Percentiles rank a stretch among this genome's conserved stretches.
These are phyloP conservation scores for Lycocorax pyrrhopterus DNA, from an alignment of 2,113 vertebrate species.

Conservation along the genomic window DNA sequence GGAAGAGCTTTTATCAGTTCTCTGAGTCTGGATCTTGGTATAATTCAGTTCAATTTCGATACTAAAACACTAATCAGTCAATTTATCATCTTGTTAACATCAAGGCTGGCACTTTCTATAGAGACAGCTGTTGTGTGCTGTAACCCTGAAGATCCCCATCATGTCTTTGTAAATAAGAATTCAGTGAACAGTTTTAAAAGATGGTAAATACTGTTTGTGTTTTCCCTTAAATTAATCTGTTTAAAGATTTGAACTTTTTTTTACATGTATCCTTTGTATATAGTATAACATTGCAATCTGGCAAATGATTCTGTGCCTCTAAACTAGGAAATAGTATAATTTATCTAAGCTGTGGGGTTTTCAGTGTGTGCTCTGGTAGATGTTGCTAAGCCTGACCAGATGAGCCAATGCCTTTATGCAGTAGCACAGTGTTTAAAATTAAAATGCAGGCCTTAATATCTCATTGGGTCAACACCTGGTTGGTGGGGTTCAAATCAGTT, in stretches of 20 bases:
- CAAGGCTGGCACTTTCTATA: background rate
- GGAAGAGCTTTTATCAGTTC: background rate
- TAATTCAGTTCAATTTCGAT: background rate
- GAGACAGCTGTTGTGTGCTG: background rate
- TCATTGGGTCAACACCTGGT: background rate
- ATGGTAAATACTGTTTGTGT: background rate
- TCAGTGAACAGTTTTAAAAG: background rate
- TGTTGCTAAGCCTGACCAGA: background rate
- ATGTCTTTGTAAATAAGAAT: constrained; percentile 1
- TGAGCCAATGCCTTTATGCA: background rate
- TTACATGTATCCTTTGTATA: background rate
- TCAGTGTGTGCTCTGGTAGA: background rate
- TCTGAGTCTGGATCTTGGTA: background rate
- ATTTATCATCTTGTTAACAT: background rate
- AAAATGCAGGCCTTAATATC: background rate
- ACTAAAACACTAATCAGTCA: background rate
- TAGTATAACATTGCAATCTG: background rate
- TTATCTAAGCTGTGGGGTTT: background rate
- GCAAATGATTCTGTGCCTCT: background rate
- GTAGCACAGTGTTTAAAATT: background rate
- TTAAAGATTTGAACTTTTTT: background rate
- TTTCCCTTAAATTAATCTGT: constrained; percentile 1
- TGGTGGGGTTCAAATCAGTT: background rate
- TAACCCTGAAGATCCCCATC: constrained; percentile 11
- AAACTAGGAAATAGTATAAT: background rate